Evolutionary conservation across 2,113 vertebrate genomes (phyloP).

Genomic region (Prunella fulvescens): DNA sequence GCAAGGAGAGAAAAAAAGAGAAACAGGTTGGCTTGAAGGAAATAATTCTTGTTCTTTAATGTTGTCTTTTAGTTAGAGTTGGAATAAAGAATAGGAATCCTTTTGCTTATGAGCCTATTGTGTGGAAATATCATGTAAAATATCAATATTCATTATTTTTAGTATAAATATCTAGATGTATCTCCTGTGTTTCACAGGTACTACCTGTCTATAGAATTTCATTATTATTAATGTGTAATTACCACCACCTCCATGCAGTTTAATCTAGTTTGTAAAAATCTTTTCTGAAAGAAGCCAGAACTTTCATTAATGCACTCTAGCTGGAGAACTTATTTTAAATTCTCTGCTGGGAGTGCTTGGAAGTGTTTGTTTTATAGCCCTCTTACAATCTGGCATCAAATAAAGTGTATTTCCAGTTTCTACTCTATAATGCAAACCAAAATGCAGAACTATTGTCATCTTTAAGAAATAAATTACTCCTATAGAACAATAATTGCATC

Average conservation of each 20-base stretch:
- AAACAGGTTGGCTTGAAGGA: neutral
- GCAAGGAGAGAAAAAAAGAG: neutral
- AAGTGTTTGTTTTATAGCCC: neutral
- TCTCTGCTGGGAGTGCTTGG: neutral
- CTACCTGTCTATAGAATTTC: neutral
- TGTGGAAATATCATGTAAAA: neutral
- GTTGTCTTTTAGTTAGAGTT: neutral
- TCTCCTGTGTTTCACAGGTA: neutral
- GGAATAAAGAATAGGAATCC: neutral
- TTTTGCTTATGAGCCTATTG: neutral
- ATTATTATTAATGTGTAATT: neutral
- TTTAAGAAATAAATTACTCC: neutral
- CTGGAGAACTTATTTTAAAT: neutral
- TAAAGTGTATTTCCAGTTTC: neutral
- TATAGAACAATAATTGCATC: neutral
- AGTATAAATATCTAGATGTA: neutral
- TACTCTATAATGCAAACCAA: neutral
- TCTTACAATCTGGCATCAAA: neutral
- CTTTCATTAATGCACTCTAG: neutral
- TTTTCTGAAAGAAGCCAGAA: neutral
- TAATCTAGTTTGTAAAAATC: neutral
- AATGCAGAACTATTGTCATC: neutral
- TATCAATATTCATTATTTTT: neutral
- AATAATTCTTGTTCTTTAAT: neutral
- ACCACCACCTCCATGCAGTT: neutral